Evolutionary conservation across 2,888 invertebrate species (phyloP).

Genomic region (Scaeva pyrastri): DNA sequence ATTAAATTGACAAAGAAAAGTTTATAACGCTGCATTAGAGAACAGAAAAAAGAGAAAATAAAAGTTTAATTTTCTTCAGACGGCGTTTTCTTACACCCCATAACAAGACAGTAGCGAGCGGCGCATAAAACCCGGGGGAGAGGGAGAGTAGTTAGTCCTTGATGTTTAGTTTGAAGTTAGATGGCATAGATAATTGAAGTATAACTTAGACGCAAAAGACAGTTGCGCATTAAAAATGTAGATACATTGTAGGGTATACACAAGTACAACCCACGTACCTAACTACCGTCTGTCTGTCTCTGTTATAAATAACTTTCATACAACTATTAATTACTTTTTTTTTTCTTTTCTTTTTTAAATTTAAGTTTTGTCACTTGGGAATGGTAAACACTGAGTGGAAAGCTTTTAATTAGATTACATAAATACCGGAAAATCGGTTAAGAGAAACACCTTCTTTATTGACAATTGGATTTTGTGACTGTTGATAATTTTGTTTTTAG

Average conservation of each 20-base stretch:
- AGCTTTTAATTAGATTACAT: slow-evolving; percentile 13
- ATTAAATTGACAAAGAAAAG: slow-evolving; percentile 67
- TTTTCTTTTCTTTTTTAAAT: too few species aligned
- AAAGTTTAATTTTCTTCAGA: slow-evolving; percentile 25
- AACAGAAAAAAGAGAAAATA: slow-evolving; percentile 1
- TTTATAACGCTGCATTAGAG: slow-evolving; percentile 45
- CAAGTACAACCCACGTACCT: neutral
- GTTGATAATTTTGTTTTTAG: too few species aligned
- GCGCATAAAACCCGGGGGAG: neutral
- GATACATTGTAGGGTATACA: too few species aligned
- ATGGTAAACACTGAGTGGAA: slow-evolving; percentile 16
- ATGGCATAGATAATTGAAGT: slow-evolving; percentile 26
- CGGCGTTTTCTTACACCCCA: slow-evolving; percentile 16
- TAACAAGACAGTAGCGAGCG: too few species aligned
- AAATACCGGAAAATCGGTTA: neutral
- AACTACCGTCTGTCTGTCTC: neutral
- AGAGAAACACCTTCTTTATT: too few species aligned
- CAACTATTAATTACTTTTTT: slow-evolving; percentile 19
- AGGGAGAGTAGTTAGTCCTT: neutral
- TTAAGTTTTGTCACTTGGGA: slow-evolving; percentile 4
- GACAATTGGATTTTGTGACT: too few species aligned
- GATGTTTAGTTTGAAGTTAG: slow-evolving; percentile 6
- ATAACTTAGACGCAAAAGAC: slow-evolving; percentile 17
- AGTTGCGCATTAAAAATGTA: slow-evolving; percentile 4
- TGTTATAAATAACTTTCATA: slow-evolving; percentile 24